Conservation (phyloP, 2,797 vertebrate genomes). For the Gymnothorax reevesii region DNA sequence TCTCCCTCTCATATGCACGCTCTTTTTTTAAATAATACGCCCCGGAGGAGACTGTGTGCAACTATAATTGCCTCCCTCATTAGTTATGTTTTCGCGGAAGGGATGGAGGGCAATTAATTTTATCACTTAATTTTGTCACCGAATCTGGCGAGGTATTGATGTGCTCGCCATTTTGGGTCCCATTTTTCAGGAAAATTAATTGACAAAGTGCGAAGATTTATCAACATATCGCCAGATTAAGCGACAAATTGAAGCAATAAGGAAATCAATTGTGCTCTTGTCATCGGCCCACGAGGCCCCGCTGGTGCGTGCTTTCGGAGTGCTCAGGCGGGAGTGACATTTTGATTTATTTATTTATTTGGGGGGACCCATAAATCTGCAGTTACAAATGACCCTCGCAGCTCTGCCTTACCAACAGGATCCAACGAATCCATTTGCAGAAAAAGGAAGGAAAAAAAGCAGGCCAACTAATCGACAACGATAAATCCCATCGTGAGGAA, state of each 20-base stretch:
- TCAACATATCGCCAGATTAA: conserved; percentile 79
- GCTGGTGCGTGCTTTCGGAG: conserved; percentile 59
- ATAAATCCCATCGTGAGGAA: conserved; percentile 53
- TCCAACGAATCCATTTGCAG: neutral
- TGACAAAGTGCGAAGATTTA: conserved; percentile 79
- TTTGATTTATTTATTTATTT: conserved; percentile 81
- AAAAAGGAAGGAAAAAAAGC: conserved; percentile 63
- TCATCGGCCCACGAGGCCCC: conserved; percentile 59
- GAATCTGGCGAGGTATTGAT: conserved; percentile 75
- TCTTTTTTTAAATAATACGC: conserved; percentile 40
- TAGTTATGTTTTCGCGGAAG: conserved; percentile 80
- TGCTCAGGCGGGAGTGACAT: conserved; percentile 71
- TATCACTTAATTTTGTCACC: conserved; percentile 77
- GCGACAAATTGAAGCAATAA: conserved; percentile 79
- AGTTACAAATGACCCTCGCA: conserved; percentile 75
- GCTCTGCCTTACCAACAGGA: conserved; percentile 47
- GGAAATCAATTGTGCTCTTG: conserved; percentile 78
- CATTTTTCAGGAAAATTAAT: conserved; percentile 79
- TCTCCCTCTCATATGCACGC: conserved; percentile 47
- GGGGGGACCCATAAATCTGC: conserved; percentile 76
- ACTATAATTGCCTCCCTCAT: conserved; percentile 81
- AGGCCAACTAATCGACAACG: conserved; percentile 68
- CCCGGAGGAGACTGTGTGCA: conserved; percentile 74
- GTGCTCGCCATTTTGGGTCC: conserved; percentile 72
- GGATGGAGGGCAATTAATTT: conserved; percentile 80